phyloP scores from a whole-genome alignment of 1,140 invertebrate species.

The Lethocerus indicus region DNA sequence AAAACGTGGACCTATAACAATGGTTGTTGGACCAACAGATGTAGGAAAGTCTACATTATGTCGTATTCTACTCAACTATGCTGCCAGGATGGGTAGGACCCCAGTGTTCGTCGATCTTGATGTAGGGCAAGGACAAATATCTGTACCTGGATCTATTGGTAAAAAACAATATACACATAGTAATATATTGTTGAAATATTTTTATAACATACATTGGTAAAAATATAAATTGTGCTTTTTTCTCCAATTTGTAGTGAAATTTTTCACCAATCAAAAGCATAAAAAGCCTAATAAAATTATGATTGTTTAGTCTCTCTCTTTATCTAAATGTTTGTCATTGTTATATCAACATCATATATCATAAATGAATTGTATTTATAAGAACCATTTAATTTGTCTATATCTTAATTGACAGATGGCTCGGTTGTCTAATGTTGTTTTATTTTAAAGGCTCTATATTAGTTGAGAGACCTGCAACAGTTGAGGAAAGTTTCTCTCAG shows the following conservation, averaged over 20 bases:
- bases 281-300: too few relatives aligned
- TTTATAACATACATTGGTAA: background rate
- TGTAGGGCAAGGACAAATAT: slow-evolving; percentile 87
- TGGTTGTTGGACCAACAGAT: slow-evolving; percentile 88
- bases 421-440: too few relatives aligned
- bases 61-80: slow-evolving; percentile 83
- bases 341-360: too few relatives aligned
- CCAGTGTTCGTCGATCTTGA: slow-evolving; percentile 93
- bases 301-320: too few relatives aligned
- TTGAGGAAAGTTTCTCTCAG: slow-evolving; percentile 85
- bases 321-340: too few relatives aligned
- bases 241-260: too few relatives aligned
- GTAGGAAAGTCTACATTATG: slow-evolving; percentile 93
- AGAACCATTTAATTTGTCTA: too few relatives aligned
- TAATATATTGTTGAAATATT: slow-evolving; percentile 8
- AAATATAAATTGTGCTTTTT: background rate
- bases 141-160: slow-evolving; percentile 82
- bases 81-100: slow-evolving; percentile 64
- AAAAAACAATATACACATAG: too few relatives aligned
- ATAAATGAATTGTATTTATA: too few relatives aligned
- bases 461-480: slow-evolving; percentile 76
- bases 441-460: slow-evolving; percentile 50
- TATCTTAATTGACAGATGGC: too few relatives aligned
- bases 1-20: slow-evolving; percentile 58
- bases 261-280: too few relatives aligned